A percentile compares a stretch with the other conserved stretches of the same genome.
phyloP scores from a whole-genome alignment of 1,140 invertebrate genomes.

The Zeugodacus cucurbitae region DNA sequence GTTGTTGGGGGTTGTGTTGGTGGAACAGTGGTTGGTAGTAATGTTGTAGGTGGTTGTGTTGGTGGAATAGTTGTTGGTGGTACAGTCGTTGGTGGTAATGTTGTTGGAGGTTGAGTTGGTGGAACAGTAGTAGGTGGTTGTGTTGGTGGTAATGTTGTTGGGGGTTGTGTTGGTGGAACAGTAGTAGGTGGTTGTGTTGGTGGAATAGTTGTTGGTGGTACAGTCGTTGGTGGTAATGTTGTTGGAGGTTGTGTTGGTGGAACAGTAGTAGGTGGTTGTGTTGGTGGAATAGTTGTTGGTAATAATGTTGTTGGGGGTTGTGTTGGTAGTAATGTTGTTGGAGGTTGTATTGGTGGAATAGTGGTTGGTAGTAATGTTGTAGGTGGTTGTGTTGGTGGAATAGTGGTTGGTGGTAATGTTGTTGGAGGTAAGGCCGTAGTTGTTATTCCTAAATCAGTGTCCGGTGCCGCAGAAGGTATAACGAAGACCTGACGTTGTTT shows the following conservation, averaged over 20 bases:
- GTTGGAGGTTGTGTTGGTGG: background rate
- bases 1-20: background rate
- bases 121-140: background rate
- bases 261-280: background rate
- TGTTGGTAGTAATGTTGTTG: background rate
- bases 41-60: background rate
- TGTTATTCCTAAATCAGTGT: background rate
- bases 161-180: background rate
- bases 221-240: background rate
- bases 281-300: background rate
- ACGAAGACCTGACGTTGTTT: background rate
- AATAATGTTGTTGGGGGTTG: background rate
- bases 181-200: background rate
- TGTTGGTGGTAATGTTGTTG: background rate
- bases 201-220: background rate
- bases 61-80: background rate
- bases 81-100: background rate
- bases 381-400: background rate
- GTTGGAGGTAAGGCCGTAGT: background rate
- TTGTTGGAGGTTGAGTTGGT: background rate
- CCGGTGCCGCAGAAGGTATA: background rate
- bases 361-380: background rate
- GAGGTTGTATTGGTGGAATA: background rate
- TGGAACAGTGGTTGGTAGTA: background rate
- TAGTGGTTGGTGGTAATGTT: background rate